Evolutionary conservation across 2,797 vertebrate genomes (phyloP).

Genomic region (Choloepus didactylus): DNA sequence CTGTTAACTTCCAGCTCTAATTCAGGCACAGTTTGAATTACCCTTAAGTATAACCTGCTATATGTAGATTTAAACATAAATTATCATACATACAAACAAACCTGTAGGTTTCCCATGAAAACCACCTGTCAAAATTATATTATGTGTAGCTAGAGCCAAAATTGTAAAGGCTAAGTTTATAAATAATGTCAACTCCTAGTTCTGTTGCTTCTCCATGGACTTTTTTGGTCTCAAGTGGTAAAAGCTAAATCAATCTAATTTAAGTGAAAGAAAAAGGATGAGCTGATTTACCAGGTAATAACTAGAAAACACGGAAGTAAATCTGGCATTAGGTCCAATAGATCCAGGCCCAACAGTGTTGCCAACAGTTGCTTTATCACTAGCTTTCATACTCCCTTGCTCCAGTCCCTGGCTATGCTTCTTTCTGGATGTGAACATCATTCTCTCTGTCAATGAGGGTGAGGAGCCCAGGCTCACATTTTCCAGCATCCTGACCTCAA

Average conservation of each 20-base stretch:
- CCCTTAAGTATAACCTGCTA: neutral
- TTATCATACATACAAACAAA: neutral
- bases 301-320: neutral
- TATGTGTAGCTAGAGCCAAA: neutral
- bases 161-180: neutral
- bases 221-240: neutral
- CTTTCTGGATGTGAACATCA: neutral
- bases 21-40: constrained; percentile 4
- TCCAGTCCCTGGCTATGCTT: neutral
- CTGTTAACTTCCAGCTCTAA: neutral
- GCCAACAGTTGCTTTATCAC: neutral
- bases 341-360: neutral
- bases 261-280: neutral
- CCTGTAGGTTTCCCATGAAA: neutral
- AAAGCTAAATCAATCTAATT: constrained; percentile 24
- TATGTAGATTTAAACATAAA: constrained; percentile 4
- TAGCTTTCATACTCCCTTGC: neutral
- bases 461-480: neutral
- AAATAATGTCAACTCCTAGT: constrained; percentile 17
- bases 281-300: neutral
- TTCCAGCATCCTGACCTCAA: neutral
- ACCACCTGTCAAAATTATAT: neutral
- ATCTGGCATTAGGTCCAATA: neutral
- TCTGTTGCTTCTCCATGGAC: neutral
- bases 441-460: neutral